Base-by-base conservation (phyloP, 1,140 invertebrate genomes). In the Ganaspis sp. region DNA sequence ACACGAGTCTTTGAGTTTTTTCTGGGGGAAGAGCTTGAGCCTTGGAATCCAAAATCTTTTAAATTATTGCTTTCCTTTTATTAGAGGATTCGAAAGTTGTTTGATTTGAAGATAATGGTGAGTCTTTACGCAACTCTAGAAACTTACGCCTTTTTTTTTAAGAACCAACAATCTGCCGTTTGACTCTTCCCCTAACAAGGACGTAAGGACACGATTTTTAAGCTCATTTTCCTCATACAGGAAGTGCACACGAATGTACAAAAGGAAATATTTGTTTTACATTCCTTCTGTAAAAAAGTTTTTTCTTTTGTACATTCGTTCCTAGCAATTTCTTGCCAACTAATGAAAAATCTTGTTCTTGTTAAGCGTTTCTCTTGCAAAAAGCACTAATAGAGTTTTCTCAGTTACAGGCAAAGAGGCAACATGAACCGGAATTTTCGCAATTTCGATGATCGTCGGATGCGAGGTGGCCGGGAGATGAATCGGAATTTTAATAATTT, bases 331-430 rank as follows among this genome's bases (percentile, higher is more conserved):
- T n/a, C n/a, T n/a, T n/a, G n/a, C n/a, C n/a, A n/a, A n/a, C 6
- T 6, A 34, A 6, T 6, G 17, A 49, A 49, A 49, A 49, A 49
- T 49, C 45, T 4, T 17, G 45, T 64, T 15, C 26, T 64, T 29
- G 2, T 29, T 15, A 4, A 17, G 9, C 5, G 15, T 29, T 11
- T 15, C 12, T 29, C 11, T 0, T 0, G 5, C 12, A 49, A n/a
- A n/a, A 64, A 64, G 4, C 5, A 29, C 15, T 64, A 34, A 64
- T 12, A 15, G 11, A n/a, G 0, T n/a, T 64, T 26, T 64, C 58
- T 64, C 15, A 64, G 58, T 64, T 64, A 64, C 58, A 64, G 58
- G 12, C 58, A 64, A 64, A 64, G 58, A n/a, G 58, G 58, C 58
- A 64, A 64, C 26, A 29, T 64, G 58, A 64, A 64, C 29, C 58